Evolutionary conservation across 2,113 vertebrate genomes (phyloP).

Genomic region (Megaceryle torquata): DNA sequence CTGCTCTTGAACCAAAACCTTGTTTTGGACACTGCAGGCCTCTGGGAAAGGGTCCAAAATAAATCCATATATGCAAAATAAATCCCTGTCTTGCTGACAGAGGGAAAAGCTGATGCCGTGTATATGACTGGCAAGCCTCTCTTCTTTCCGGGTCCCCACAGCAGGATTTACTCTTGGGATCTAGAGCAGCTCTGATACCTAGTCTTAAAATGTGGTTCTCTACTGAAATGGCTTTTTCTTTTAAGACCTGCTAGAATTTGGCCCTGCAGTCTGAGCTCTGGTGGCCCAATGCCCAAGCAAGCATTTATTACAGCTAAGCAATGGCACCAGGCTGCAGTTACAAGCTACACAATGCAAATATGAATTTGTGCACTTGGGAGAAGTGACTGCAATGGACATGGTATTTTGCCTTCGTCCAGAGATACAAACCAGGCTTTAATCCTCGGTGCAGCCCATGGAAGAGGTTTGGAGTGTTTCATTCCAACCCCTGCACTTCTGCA

Average conservation of each 20-base stretch:
- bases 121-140: accelerated
- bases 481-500: neutral
- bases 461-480: neutral
- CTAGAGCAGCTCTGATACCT: neutral
- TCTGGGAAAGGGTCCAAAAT: neutral
- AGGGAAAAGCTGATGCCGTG: neutral
- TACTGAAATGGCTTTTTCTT: neutral
- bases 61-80: neutral
- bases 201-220: neutral
- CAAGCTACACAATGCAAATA: neutral
- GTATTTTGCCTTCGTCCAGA: neutral
- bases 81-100: neutral
- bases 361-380: neutral
- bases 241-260: neutral
- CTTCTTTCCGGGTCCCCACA: neutral
- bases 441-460: neutral
- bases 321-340: neutral
- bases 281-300: neutral
- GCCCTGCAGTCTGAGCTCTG: neutral
- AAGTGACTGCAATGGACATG: neutral
- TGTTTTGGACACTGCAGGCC: neutral
- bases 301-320: neutral
- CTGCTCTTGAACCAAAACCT: neutral
- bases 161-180: neutral
- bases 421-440: neutral